Percentiles rank a stretch among this genome's conserved stretches.
Evolutionary conservation across 2,797 vertebrate genomes (phyloP).

Genomic region (Hoplostethus atlanticus): DNA sequence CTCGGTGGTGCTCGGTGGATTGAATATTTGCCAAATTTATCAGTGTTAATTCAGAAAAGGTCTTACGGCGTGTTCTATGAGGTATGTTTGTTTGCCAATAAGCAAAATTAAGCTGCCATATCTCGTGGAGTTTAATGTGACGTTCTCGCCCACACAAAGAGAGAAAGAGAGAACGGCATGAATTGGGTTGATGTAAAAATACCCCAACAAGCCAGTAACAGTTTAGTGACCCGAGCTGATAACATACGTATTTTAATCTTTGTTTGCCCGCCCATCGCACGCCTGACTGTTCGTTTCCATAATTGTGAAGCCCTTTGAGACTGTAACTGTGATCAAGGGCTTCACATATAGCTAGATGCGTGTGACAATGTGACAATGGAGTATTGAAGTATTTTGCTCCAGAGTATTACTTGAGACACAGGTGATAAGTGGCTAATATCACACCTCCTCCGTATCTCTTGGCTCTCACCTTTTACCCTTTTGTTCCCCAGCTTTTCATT

Average conservation of each 20-base stretch:
- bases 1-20: not conserved
- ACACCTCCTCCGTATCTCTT: slow-evolving; percentile 20
- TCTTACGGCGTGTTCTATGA: not conserved
- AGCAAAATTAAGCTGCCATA: not conserved
- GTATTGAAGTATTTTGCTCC: slow-evolving; percentile 4
- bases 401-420: slow-evolving; percentile 32
- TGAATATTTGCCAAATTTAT: not conserved
- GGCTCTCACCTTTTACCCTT: slow-evolving; percentile 4
- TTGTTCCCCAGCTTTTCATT: slow-evolving; percentile 5
- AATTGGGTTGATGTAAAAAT: too few species aligned
- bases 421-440: slow-evolving; percentile 57
- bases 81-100: not conserved
- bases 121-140: not conserved
- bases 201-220: not conserved
- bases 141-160: not conserved
- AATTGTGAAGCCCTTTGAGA: too few species aligned
- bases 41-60: not conserved
- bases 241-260: too few species aligned
- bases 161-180: too few species aligned
- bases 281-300: too few species aligned
- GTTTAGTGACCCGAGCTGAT: not conserved
- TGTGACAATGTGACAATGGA: slow-evolving; percentile 38
- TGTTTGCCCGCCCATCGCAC: too few species aligned
- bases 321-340: not conserved
- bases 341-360: slow-evolving; percentile 38